Evolutionary conservation across 2,888 invertebrate genomes (phyloP), one percentile per base, ranked within the genome.

Genomic region (Scaptomyza caliginosa): DNA sequence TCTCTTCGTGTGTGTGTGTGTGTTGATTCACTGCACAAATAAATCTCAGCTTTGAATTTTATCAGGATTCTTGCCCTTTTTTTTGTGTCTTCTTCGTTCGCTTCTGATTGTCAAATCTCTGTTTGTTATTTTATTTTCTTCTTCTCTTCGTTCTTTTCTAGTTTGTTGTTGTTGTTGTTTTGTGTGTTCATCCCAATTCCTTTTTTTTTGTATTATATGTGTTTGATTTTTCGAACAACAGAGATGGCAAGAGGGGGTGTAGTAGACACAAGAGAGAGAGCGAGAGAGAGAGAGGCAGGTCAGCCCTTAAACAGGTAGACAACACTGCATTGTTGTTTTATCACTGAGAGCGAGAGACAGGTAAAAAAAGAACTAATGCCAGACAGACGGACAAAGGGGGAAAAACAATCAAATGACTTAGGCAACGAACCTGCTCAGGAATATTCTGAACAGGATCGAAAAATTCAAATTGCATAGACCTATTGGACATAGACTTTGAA

Each of bases 21-120:
- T 46, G 57, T 83, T 80, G 81, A 83, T 78, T 78, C 81, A 86
- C 78, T 83, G 83, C 83, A 86, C 83, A 83, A 81, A 84, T 83
- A 83, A 83, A 83, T 83, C 83, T 83, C 82, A 51, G 80, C 80
- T 82, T 85, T 85, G 72, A 85, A 79, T 77, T 75, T 85, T 59
- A 72, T 77, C 78, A 80, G 84, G 79, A 82, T 69, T 83, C 76
- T 74, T 77, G 65, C 70, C 63, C 60, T 85, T 83, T 74, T 83
- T 63, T 67, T 71, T 40, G 43, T 13, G 16, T 56, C 30, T 13
- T 32, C 51, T 63, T 62, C 64, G 70, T 66, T 69, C 54, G 7
- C 34, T 72, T 76, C 77, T 77, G 77, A 77, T 77, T 77, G 77
- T 77, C 74, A 77, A 77, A 74, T 77, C 70, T 65, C 57, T 65